phyloP scores from a whole-genome alignment of 64 coral and sea anemone genomes.

The Stichodactyla mertensii region DNA sequence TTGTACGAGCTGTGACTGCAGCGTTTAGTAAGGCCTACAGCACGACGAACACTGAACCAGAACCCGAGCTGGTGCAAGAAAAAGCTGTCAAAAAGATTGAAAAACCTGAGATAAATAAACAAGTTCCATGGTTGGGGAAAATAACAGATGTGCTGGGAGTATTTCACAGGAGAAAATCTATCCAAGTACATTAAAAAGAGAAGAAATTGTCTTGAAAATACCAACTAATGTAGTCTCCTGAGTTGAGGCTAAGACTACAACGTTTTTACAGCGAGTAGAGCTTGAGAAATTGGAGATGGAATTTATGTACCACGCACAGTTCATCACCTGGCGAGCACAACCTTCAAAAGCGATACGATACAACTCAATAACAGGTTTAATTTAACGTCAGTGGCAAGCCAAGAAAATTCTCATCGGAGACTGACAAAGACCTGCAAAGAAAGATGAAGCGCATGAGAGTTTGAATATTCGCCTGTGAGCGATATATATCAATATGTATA shows the following conservation, averaged over 20 bases:
- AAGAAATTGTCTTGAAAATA: neutral
- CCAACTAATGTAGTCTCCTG: neutral
- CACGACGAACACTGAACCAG: neutral
- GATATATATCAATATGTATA: no score
- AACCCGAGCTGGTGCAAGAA: neutral
- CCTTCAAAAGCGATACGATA: no score
- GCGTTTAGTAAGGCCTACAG: conserved; percentile 44
- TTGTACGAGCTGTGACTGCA: conserved; percentile 38
- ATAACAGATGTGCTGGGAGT: conserved; percentile 8
- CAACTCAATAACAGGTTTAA: no score
- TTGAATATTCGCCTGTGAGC: no score
- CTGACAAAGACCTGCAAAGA: no score
- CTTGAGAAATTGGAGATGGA: no score
- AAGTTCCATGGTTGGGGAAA: neutral
- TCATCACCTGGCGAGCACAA: no score
- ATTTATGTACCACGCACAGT: no score
- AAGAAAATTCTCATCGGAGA: no score
- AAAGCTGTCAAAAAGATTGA: neutral
- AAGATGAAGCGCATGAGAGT: no score
- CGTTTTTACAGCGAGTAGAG: no score
- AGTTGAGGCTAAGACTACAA: neutral
- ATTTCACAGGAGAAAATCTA: neutral
- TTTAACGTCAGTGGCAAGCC: no score
- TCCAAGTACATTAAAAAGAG: neutral
- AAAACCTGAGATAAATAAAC: neutral